Conservation (phyloP, 2,797 vertebrate species). For the Sebastolobus altivelis region DNA sequence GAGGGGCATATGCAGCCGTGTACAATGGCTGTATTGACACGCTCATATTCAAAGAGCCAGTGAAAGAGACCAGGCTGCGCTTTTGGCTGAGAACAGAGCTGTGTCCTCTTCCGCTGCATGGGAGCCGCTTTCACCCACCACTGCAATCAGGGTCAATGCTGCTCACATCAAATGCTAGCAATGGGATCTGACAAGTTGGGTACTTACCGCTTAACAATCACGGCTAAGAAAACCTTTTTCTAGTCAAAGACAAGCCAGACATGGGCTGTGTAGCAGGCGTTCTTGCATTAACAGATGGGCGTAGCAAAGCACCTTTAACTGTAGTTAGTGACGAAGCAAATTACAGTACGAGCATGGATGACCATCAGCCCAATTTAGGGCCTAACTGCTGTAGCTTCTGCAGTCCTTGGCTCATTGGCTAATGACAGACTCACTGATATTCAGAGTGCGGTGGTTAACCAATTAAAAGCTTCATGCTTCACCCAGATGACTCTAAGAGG, state of each 20-base stretch:
- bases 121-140: conserved; percentile 57
- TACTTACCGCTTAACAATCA: conserved; percentile 55
- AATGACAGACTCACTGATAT: conserved; percentile 58
- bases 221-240: conserved; percentile 56
- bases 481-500: conserved; percentile 59
- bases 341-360: conserved; percentile 24
- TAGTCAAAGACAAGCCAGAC: conserved; percentile 54
- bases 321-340: conserved; percentile 38
- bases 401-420: conserved; percentile 37
- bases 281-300: conserved; percentile 26
- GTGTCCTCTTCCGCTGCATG: conserved; percentile 52
- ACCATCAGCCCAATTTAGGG: conserved; percentile 34
- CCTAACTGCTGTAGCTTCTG: conserved; percentile 23
- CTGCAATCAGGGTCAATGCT: conserved; percentile 69
- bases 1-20: conserved; percentile 75
- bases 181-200: conserved; percentile 65
- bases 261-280: conserved; percentile 18
- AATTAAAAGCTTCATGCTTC: conserved; percentile 74
- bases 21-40: conserved; percentile 75
- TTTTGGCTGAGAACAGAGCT: conserved; percentile 57
- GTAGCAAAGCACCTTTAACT: conserved; percentile 19
- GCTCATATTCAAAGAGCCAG: conserved; percentile 66
- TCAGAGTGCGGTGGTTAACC: conserved; percentile 65
- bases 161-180: conserved; percentile 57
- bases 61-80: conserved; percentile 57